A percentile compares a stretch with the other conserved stretches of the same genome.
Conservation (phyloP, 2,888 invertebrate genomes). For the Pandemis heparana region DNA sequence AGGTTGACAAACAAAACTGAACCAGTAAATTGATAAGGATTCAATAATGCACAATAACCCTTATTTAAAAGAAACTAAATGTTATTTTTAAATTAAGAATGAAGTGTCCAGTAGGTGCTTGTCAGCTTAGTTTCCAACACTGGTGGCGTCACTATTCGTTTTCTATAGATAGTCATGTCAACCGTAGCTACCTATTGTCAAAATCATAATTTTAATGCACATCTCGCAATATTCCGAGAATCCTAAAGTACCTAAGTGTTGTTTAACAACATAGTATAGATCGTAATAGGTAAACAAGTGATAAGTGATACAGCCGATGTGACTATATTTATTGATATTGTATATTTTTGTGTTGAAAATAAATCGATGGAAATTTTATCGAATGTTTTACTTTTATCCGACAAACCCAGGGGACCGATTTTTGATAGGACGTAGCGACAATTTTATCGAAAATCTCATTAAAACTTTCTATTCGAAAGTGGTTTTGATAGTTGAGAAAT, state of each 20-base stretch:
- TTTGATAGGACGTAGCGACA: too few relatives aligned
- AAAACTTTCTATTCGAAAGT: too few relatives aligned
- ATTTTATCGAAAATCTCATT: too few relatives aligned
- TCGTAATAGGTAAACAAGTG: conserved; percentile 64
- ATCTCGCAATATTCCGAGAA: conserved; percentile 16
- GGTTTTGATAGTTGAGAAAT: too few relatives aligned
- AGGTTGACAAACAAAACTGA: too few relatives aligned
- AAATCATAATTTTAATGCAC: conserved; percentile 4
- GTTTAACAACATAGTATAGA: conserved; percentile 79
- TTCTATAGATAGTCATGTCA: conserved; percentile 18
- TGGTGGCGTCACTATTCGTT: not conserved
- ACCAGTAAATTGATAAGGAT: too few relatives aligned
- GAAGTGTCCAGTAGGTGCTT: too few relatives aligned
- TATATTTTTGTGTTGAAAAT: conserved; percentile 84
- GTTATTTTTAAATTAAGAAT: too few relatives aligned
- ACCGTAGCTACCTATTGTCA: conserved; percentile 2
- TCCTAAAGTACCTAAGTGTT: conserved; percentile 54
- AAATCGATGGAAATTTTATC: conserved; percentile 64
- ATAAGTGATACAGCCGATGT: conserved; percentile 78
- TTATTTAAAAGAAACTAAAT: too few relatives aligned
- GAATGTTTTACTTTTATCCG: conserved; percentile 42
- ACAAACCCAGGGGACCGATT: not conserved
- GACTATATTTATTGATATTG: conserved; percentile 84
- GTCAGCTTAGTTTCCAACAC: too few relatives aligned
- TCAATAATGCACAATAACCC: too few relatives aligned